phyloP scores from a whole-genome alignment of 2,797 vertebrate species.

The Psittacula echo region DNA sequence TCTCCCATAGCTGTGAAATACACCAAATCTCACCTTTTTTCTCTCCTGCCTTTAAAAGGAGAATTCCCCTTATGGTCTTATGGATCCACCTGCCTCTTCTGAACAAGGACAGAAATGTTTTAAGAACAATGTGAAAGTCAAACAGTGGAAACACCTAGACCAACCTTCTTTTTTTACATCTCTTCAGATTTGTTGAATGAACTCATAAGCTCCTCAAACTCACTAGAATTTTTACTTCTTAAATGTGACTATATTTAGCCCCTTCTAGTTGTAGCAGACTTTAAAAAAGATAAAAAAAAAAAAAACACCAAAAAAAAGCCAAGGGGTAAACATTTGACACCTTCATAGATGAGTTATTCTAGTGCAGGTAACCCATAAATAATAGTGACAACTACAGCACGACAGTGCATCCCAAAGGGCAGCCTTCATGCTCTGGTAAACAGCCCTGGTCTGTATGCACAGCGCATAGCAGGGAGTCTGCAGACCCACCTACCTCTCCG shows the following conservation, averaged over 20 bases:
- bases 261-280: not conserved
- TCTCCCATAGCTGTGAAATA: not conserved
- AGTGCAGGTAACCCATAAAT: not conserved
- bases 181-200: not conserved
- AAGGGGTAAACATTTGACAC: not conserved
- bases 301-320: not conserved
- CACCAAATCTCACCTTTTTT: not conserved
- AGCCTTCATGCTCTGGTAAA: not conserved
- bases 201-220: not conserved
- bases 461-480: rapidly evolving
- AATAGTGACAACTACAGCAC: not conserved
- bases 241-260: not conserved
- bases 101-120: not conserved
- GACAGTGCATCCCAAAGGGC: not conserved
- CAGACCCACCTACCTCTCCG: not conserved
- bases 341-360: not conserved
- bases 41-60: not conserved
- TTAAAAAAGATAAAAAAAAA: not conserved
- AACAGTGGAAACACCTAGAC: not conserved
- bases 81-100: not conserved
- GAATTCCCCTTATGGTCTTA: not conserved
- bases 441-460: rapidly evolving
- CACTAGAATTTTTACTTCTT: not conserved
- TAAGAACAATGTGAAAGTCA: not conserved
- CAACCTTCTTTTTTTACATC: not conserved